These are phyloP conservation scores for Bubo bubo DNA, from an alignment of 2,113 vertebrate species.

Conservation along the genomic window DNA sequence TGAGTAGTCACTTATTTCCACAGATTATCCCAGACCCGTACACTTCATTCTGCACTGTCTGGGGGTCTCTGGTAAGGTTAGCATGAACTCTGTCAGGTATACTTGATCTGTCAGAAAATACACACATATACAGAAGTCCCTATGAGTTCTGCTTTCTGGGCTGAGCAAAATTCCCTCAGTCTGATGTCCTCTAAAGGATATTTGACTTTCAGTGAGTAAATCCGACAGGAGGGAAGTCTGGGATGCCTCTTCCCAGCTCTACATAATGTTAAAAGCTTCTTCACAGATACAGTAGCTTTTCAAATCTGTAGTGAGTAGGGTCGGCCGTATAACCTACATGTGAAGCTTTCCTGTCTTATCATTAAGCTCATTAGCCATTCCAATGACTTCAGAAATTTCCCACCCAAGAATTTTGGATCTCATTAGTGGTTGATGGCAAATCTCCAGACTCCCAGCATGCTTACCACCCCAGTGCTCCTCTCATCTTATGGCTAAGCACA, in stretches of 20 bases:
- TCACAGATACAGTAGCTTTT: neutral
- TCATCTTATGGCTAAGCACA: neutral
- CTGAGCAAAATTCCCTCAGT: neutral
- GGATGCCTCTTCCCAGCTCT: neutral
- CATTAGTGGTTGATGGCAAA: neutral
- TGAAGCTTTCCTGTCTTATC: neutral
- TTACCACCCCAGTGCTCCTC: neutral
- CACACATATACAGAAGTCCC: neutral
- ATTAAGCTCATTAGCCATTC: neutral
- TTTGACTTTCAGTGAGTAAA: neutral
- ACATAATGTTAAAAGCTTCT: neutral
- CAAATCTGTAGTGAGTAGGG: neutral
- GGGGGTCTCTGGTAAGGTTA: neutral
- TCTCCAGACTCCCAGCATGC: neutral
- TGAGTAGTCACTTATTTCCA: neutral
- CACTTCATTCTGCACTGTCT: neutral
- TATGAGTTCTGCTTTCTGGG: neutral
- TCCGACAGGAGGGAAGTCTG: neutral
- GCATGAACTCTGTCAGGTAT: neutral
- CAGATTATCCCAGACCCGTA: neutral
- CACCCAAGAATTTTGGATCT: neutral
- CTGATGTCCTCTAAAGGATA: neutral
- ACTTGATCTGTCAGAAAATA: neutral
- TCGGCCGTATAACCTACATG: accelerated
- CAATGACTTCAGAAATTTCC: neutral